These are phyloP conservation scores for Ericerus pela DNA, from an alignment of 1,140 invertebrate genomes.

Conservation along the genomic window DNA sequence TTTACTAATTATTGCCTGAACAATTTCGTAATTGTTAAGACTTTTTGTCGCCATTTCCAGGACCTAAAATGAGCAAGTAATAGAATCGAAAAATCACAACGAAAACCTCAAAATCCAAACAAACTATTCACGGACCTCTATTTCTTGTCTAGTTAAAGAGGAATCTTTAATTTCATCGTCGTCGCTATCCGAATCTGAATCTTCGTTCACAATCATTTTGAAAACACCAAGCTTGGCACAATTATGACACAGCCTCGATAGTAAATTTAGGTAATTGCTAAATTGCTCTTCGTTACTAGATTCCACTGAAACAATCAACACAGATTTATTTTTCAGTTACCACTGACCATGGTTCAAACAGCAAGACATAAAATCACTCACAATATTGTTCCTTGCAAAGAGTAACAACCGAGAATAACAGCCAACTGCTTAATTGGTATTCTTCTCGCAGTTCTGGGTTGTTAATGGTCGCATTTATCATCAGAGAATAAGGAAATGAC, in stretches of 20 bases:
- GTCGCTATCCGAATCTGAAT: background rate
- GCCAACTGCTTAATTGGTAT: conserved; percentile 1
- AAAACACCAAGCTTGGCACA: background rate
- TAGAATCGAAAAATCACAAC: background rate
- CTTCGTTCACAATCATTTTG: background rate
- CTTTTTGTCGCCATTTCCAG: background rate
- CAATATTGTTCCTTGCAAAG: background rate
- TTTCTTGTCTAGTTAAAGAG: background rate
- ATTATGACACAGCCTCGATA: background rate
- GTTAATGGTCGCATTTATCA: conserved; percentile 21
- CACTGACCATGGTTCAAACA: background rate
- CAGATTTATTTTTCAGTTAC: background rate
- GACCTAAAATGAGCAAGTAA: background rate
- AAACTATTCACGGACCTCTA: background rate
- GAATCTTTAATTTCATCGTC: background rate
- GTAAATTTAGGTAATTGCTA: background rate
- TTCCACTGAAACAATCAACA: background rate
- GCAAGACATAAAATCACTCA: background rate
- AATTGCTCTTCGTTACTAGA: background rate
- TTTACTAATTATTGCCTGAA: conserved; percentile 13
- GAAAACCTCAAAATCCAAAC: background rate
- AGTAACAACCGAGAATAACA: background rate
- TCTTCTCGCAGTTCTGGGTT: background rate
- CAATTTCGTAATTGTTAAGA: background rate
- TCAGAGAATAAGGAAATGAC: conserved; percentile 36